phyloP scores from a whole-genome alignment of 2,888 invertebrate species.

The Syrista parreyssii region DNA sequence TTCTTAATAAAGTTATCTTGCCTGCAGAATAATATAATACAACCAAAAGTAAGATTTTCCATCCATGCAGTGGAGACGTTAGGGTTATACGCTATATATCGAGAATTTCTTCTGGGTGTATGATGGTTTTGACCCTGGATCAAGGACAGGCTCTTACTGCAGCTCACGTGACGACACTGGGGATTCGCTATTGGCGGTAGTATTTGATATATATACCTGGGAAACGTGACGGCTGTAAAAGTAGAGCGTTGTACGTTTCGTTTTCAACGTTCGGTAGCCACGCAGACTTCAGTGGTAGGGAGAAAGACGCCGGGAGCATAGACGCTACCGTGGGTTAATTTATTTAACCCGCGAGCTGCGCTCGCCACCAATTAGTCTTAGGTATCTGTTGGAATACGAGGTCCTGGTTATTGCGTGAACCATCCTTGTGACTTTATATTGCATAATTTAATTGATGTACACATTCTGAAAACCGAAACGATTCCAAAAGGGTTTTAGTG shows the following conservation, averaged over 20 bases:
- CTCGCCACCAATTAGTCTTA: conserved; percentile 28
- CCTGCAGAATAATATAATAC: background rate
- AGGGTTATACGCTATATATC: background rate
- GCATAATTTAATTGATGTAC: background rate
- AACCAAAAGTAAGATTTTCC: background rate
- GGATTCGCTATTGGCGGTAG: background rate
- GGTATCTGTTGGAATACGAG: background rate
- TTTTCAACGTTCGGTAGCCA: background rate
- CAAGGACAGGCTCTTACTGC: background rate
- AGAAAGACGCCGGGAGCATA: background rate
- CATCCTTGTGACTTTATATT: background rate
- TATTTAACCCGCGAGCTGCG: conserved; percentile 53
- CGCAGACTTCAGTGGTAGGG: background rate
- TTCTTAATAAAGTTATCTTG: conserved; percentile 1
- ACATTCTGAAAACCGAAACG: background rate
- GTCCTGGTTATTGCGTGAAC: background rate
- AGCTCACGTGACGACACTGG: background rate
- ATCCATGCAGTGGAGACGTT: background rate
- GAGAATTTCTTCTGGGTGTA: background rate
- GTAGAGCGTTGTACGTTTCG: background rate
- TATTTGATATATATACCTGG: background rate
- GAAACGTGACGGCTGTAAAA: background rate
- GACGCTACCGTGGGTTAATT: conserved; percentile 50
- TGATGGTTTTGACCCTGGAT: background rate
- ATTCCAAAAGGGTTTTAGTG: background rate